Base-by-base conservation (phyloP, 2,888 invertebrate species). In the Ophioninae sp. region DNA sequence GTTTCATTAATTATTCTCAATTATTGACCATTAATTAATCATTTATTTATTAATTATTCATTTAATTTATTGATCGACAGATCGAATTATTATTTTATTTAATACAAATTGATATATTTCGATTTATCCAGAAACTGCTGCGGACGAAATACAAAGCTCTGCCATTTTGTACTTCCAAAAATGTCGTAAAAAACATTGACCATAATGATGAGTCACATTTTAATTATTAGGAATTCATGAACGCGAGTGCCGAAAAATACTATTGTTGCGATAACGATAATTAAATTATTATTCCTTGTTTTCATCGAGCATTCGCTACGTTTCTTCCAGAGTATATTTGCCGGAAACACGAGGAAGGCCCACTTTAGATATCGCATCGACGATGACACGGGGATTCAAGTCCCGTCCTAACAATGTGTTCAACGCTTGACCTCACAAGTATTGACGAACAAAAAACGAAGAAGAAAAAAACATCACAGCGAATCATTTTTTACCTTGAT, bases 311-410 rank as follows among this genome's bases (percentile, higher is more conserved):
- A 20, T 70, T 21, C 56, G 8, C 65, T 30, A 65, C 62, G 37
- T 62, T 59, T 84, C 92, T 91, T 93, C 85, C 90, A 96, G 96
- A 89, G 91, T 94, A 65, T 96, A 96, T 91, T 94, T 97, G 88
- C 97, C 97, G 6, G 97, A 97, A 93, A 97, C 97, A 0, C 94
- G 95, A 85, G 96, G 96, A n/a, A 94, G 94, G 86, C 95, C 95
- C 85, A 95, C 96, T 0, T 92, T 94, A 0, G 95, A 96, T 86
- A 94, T 96, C 61, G 94, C 95, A 0, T 93, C 94, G 59, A 91
- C 95, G 6, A 95, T 96, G 88, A 93, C 94, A 13, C 93, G 94
- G 87, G 96, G 96, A 21, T 94, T 96, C 84, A 92, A 91, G 2
- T 95, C 95, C 7, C 90, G 92, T 20, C 94, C 94, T 3, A 84